phyloP scores from a whole-genome alignment of 1,140 invertebrate genomes.

The Onthophagus taurus region DNA sequence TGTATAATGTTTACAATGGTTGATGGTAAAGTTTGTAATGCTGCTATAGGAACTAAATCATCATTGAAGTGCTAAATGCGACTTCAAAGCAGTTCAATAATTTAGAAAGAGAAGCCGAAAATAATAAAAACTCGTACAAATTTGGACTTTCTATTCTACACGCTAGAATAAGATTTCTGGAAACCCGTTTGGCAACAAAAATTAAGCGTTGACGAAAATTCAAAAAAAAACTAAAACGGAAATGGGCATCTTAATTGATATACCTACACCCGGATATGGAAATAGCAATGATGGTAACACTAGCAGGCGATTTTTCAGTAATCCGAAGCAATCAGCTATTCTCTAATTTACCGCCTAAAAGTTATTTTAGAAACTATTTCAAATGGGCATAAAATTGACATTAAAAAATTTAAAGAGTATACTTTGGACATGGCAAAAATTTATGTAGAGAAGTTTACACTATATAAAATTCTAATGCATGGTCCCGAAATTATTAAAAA shows the following conservation, averaged over 20 bases:
- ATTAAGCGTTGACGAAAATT: constrained; percentile 22
- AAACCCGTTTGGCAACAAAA: constrained; percentile 24
- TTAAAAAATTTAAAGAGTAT: too few relatives aligned
- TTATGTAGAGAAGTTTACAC: too few relatives aligned
- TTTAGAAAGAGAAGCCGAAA: constrained; percentile 18
- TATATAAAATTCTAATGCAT: too few relatives aligned
- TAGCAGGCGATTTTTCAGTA: constrained; percentile 34
- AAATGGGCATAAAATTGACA: too few relatives aligned
- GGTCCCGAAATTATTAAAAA: too few relatives aligned
- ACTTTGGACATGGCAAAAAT: too few relatives aligned
- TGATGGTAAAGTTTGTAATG: constrained; percentile 36
- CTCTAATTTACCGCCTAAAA: too few relatives aligned
- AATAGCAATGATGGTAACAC: constrained; percentile 37
- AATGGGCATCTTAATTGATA: constrained; percentile 31
- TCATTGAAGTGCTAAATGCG: constrained; percentile 31
- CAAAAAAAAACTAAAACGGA: constrained; percentile 29
- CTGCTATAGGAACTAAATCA: constrained; percentile 33
- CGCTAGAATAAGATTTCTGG: constrained; percentile 24
- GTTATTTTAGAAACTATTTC: too few relatives aligned
- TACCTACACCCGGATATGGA: constrained; percentile 32
- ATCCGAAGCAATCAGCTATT: too few relatives aligned
- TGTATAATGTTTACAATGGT: constrained; percentile 34
- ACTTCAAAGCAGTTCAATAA: constrained; percentile 33
- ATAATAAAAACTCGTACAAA: constrained; percentile 19
- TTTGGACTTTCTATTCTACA: constrained; percentile 22